Base-by-base conservation (phyloP, 2,797 vertebrate species). In the Sus cebifrons region DNA sequence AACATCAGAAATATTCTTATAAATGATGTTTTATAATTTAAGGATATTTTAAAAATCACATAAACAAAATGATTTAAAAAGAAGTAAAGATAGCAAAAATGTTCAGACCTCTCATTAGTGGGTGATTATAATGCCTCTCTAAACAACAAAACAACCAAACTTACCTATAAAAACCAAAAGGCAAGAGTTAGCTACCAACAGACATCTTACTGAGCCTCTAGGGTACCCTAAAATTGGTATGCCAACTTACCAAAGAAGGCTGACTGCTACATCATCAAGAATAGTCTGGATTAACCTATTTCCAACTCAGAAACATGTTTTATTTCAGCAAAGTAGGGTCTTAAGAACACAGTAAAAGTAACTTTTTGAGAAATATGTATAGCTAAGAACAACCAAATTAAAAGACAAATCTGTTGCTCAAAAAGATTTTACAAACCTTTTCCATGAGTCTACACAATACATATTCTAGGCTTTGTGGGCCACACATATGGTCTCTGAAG, bases 111-210 rank as follows among this genome's bases (percentile, higher is more conserved):
- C 58, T 75, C 82, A 91, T 64, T 67, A 77, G 49, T 88, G 21
- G 65, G 10, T 54, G 25, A 92, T 44, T 84, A 44, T 67, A 68
- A 95, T 91, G 29, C 18, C 58, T 79, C 56, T 40, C 86, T 88
- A 86, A 67, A 65, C 16, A 90, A 77, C 16, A 70, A 89, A 81
- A 89, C 27, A 49, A 73, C 20, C 44, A 65, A 91, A 96, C 89
- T 96, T 92, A 97, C 84, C 93, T 93, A 94, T 32, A 94, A 87
- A 97, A 92, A 62, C 5, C 75, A 96, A 91, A 77, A 89, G 44
- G 58, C 36, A 78, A 74, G 86, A 87, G 18, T 40, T 71, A 96
- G 14, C 71, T 86, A 89, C 25, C 60, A 93, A 49, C 17, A 96
- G 20, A 27, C 27, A 67, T 67, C 54, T 94, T 70, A 93, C 0